Evolutionary conservation across 2,797 vertebrate species (phyloP).

Genomic region (Phaenicophaeus curvirostris): DNA sequence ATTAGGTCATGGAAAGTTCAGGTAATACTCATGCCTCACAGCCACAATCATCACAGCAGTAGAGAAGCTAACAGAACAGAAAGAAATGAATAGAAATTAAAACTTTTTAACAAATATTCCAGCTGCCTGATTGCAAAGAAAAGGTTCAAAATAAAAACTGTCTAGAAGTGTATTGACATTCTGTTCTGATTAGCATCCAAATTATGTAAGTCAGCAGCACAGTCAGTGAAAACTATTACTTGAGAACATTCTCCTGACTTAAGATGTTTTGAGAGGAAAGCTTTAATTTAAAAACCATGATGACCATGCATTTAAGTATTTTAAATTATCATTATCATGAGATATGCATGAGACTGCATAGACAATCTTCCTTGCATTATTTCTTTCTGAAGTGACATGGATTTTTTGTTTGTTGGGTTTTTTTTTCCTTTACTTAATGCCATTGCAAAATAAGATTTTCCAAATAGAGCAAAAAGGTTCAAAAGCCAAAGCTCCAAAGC

Average conservation of each 20-base stretch:
- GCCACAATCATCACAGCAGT: slow-evolving; percentile 54
- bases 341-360: not conserved
- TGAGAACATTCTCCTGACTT: not conserved
- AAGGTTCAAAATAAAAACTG: slow-evolving; percentile 38
- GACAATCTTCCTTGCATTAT: not conserved
- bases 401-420: not conserved
- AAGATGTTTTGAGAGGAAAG: slow-evolving; percentile 6
- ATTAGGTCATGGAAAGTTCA: slow-evolving; percentile 63
- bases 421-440: not conserved
- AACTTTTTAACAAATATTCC: slow-evolving; percentile 62
- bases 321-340: not conserved
- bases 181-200: slow-evolving; percentile 61
- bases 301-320: slow-evolving; percentile 8
- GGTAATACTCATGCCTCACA: slow-evolving; percentile 44
- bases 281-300: not conserved
- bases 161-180: slow-evolving; percentile 1
- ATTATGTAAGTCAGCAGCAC: slow-evolving; percentile 46
- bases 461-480: not conserved
- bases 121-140: slow-evolving; percentile 56
- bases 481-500: not conserved
- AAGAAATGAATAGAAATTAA: slow-evolving; percentile 61
- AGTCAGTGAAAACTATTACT: not conserved
- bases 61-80: slow-evolving; percentile 44
- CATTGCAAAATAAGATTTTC: not conserved
- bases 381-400: not conserved